Evolutionary conservation across 2,888 invertebrate species (phyloP).

Genomic region (Xestoiulus laeticollis): DNA sequence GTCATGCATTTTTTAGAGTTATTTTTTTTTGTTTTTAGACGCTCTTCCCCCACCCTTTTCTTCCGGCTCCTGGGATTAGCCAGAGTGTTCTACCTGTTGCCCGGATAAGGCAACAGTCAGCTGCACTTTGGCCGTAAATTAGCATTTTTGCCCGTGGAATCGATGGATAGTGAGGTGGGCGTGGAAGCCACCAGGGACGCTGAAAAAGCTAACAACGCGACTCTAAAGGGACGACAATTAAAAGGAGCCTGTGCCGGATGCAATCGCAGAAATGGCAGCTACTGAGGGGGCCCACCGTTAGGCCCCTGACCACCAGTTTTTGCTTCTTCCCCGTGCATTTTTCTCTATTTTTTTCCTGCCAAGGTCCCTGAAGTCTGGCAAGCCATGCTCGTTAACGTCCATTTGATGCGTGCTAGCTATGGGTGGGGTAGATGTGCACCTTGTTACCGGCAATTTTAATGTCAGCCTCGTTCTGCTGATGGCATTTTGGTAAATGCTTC

Average conservation of each 20-base stretch:
- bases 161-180: background rate
- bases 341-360: background rate
- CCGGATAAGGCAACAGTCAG: background rate
- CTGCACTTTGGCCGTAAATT: background rate
- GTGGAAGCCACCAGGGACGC: background rate
- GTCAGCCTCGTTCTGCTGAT: background rate
- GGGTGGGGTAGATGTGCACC: background rate
- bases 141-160: background rate
- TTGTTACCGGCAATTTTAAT: background rate
- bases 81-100: background rate
- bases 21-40: background rate
- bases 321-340: background rate
- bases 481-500: background rate
- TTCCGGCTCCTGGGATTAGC: background rate
- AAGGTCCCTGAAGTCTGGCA: background rate
- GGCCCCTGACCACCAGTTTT: background rate
- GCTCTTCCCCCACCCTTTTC: background rate
- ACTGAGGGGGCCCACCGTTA: background rate
- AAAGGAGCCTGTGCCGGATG: background rate
- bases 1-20: background rate
- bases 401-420: background rate
- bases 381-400: background rate
- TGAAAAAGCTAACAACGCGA: background rate
- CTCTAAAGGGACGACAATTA: background rate
- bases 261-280: background rate